phyloP scores from a whole-genome alignment of 2,113 vertebrate species.

The Aldabrachelys gigantea region DNA sequence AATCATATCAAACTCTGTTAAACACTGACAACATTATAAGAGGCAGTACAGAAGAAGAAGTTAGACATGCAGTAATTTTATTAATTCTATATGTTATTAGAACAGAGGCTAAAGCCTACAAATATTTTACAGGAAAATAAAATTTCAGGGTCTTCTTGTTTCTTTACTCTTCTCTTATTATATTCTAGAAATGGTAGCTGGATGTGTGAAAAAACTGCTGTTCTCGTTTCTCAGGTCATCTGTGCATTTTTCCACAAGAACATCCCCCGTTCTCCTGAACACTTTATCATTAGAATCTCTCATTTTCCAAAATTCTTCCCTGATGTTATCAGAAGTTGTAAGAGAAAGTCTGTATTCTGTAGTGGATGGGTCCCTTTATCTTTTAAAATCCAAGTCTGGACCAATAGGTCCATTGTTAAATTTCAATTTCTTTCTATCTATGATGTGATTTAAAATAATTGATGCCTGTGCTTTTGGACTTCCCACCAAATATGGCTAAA shows the following conservation, averaged over 20 bases:
- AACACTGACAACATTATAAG: neutral
- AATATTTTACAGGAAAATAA: neutral
- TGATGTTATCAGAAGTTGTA: neutral
- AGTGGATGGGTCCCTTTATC: neutral
- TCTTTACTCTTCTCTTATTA: neutral
- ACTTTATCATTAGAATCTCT: neutral
- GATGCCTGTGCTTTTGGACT: neutral
- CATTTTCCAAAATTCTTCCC: neutral
- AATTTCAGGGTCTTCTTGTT: neutral
- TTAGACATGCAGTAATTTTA: neutral
- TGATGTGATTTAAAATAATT: neutral
- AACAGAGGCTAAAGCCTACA: neutral
- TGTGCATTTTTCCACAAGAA: neutral
- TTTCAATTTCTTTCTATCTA: neutral
- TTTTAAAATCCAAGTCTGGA: neutral
- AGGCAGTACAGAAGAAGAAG: neutral
- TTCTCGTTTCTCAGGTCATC: neutral
- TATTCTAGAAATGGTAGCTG: neutral
- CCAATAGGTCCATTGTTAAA: neutral
- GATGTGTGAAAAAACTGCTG: neutral
- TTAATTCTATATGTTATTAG: neutral
- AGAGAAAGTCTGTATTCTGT: neutral
- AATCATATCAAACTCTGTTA: neutral
- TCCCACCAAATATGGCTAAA: neutral
- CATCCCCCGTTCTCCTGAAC: neutral